These are phyloP conservation scores for Empidonax traillii DNA, from an alignment of 2,113 vertebrate species.

Conservation along the genomic window DNA sequence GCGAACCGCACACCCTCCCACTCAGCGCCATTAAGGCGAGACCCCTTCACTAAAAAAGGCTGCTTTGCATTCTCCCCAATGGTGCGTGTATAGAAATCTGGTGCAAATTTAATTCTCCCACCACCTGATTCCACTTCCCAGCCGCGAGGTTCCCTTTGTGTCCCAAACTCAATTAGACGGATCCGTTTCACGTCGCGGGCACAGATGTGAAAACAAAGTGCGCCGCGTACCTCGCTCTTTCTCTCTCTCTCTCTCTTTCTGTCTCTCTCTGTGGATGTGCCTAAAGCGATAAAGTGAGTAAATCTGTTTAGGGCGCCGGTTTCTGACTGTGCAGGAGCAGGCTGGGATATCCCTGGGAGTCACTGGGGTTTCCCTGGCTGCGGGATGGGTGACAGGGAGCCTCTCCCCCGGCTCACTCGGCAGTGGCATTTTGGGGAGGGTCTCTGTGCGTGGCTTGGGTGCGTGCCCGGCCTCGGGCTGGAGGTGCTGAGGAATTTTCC, in stretches of 20 bases:
- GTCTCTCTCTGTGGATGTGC: accelerated
- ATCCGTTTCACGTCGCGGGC: slow-evolving; percentile 38
- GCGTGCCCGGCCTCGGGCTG: slow-evolving; percentile 4
- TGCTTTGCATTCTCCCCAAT: slow-evolving; percentile 66
- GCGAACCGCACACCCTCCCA: slow-evolving; percentile 65
- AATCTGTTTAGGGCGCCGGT: neutral
- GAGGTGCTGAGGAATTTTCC: slow-evolving; percentile 59
- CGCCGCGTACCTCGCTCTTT: neutral
- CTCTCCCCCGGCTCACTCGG: neutral
- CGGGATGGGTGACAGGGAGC: neutral
- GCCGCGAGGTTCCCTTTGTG: slow-evolving; percentile 71
- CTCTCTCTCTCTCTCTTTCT: neutral
- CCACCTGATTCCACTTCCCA: slow-evolving; percentile 73
- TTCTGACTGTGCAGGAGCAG: neutral
- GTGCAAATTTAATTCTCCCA: slow-evolving; percentile 71
- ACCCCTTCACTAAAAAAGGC: slow-evolving; percentile 43
- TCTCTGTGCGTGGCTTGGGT: neutral
- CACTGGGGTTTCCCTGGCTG: neutral
- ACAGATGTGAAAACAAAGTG: slow-evolving; percentile 61
- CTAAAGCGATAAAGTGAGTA: neutral
- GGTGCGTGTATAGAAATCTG: slow-evolving; percentile 67
- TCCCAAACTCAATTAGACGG: slow-evolving; percentile 68
- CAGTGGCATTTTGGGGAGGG: neutral
- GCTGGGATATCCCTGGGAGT: neutral
- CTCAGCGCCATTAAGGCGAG: slow-evolving; percentile 29